These are phyloP conservation scores for Neoascia interrupta DNA, from an alignment of 2,888 invertebrate species.

Conservation along the genomic window DNA sequence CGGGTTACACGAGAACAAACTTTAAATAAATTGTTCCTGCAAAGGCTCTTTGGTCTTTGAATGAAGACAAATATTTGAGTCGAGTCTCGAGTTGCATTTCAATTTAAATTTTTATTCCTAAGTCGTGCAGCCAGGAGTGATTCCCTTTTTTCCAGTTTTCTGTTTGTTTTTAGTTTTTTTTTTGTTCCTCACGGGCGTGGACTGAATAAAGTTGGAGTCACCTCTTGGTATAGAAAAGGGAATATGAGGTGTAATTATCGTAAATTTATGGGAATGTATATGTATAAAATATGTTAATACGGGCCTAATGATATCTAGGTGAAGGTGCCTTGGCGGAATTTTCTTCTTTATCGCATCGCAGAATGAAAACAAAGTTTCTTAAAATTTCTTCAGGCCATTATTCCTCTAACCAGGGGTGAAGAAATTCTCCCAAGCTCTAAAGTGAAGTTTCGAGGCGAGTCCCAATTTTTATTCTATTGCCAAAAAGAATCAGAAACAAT, in stretches of 20 bases:
- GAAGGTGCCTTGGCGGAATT: too few relatives aligned
- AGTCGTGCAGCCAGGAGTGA: constrained; percentile 31
- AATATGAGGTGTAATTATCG: constrained; percentile 14
- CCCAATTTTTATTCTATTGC: too few relatives aligned
- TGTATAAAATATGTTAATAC: too few relatives aligned
- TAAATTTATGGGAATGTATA: constrained; percentile 10
- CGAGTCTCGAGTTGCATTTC: constrained; percentile 32
- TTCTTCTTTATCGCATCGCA: too few relatives aligned
- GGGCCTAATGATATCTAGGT: too few relatives aligned
- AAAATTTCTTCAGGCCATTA: too few relatives aligned
- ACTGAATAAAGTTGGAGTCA: constrained; percentile 4
- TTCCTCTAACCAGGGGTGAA: too few relatives aligned
- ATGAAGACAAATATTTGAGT: constrained; percentile 53
- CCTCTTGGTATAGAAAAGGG: background rate
- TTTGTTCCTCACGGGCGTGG: background rate
- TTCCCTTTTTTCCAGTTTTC: background rate
- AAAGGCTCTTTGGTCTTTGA: constrained; percentile 10
- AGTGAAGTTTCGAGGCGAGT: too few relatives aligned
- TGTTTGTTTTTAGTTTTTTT: background rate
- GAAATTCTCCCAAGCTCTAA: too few relatives aligned
- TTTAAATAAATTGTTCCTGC: constrained; percentile 1
- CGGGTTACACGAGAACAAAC: constrained; percentile 13
- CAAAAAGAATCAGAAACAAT: too few relatives aligned
- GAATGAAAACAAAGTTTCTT: too few relatives aligned
- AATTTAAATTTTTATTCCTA: constrained; percentile 28